These are phyloP conservation scores for Cryptus armator DNA, from an alignment of 2,888 invertebrate species.

Conservation along the genomic window DNA sequence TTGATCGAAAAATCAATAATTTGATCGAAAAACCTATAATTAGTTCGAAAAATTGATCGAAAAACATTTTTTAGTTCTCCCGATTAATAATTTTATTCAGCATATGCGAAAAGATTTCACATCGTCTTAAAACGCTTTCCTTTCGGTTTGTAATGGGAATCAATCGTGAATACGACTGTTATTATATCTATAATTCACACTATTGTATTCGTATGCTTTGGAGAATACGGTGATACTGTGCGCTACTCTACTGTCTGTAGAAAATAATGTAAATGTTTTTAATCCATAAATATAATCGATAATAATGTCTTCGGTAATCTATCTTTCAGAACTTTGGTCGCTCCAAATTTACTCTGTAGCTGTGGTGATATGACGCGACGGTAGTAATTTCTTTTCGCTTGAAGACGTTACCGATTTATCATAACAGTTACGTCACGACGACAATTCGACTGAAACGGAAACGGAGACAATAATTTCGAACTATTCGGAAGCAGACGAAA, in stretches of 20 bases:
- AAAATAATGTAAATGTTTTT: neutral
- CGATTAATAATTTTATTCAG: too few species aligned
- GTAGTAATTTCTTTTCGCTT: neutral
- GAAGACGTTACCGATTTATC: neutral
- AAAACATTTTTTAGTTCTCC: too few species aligned
- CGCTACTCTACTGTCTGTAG: neutral
- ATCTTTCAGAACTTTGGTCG: constrained; percentile 1
- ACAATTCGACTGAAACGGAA: neutral
- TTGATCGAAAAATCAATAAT: too few species aligned
- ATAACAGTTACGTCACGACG: neutral
- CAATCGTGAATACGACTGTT: constrained; percentile 1
- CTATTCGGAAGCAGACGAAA: neutral
- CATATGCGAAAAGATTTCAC: too few species aligned
- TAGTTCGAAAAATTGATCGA: too few species aligned
- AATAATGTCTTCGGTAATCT: neutral
- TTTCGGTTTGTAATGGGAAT: neutral
- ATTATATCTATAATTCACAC: constrained; percentile 9
- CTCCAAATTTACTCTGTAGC: neutral
- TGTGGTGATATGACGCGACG: neutral
- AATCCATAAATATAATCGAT: neutral
- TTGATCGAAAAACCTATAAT: too few species aligned
- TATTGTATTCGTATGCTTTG: constrained; percentile 1
- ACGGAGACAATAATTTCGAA: neutral
- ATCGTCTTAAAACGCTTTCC: neutral
- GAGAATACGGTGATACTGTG: neutral